Evolutionary conservation across 2,113 vertebrate species (phyloP).

Genomic region (Xiphophorus couchianus): DNA sequence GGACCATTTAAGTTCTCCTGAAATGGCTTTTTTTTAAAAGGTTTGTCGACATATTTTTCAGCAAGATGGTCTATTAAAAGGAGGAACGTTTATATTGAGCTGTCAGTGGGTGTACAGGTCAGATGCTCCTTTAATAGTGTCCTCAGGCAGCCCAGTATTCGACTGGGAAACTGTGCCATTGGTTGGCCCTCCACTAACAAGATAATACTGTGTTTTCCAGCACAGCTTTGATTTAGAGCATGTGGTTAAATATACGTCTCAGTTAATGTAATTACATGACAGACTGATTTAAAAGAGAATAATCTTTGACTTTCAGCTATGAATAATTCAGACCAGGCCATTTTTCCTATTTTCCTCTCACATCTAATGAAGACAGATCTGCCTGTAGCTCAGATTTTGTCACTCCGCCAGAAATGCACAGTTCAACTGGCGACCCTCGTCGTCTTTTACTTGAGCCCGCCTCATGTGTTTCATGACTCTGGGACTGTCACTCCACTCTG

Average conservation of each 20-base stretch:
- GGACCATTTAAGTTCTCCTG: constrained; percentile 65
- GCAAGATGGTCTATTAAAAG: constrained; percentile 71
- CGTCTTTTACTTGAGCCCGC: constrained; percentile 30
- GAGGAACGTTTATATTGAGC: constrained; percentile 67
- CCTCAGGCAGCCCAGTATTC: constrained; percentile 51
- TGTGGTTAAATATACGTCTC: constrained; percentile 59
- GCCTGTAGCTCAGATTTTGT: constrained; percentile 38
- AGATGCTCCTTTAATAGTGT: constrained; percentile 67
- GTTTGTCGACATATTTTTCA: constrained; percentile 72
- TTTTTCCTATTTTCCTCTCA: constrained; percentile 33
- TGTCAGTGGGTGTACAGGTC: constrained; percentile 67
- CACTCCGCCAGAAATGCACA: constrained; percentile 40
- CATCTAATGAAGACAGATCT: constrained; percentile 57
- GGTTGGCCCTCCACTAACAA: constrained; percentile 48
- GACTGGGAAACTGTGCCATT: constrained; percentile 39
- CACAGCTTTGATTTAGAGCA: constrained; percentile 49
- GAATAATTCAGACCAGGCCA: constrained; percentile 33
- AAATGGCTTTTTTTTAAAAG: constrained; percentile 70
- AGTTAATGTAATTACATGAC: constrained; percentile 60
- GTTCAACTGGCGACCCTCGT: constrained; percentile 35
- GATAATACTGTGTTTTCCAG: constrained; percentile 59
- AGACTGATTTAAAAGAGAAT: constrained; percentile 51
- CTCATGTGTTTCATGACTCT: constrained; percentile 47
- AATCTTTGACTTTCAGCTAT: constrained; percentile 31
- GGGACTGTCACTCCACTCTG: constrained; percentile 63